A percentile compares a stretch with the other conserved stretches of the same genome.
phyloP scores from a whole-genome alignment of 2,797 vertebrate species.

The Lagodon rhomboides region DNA sequence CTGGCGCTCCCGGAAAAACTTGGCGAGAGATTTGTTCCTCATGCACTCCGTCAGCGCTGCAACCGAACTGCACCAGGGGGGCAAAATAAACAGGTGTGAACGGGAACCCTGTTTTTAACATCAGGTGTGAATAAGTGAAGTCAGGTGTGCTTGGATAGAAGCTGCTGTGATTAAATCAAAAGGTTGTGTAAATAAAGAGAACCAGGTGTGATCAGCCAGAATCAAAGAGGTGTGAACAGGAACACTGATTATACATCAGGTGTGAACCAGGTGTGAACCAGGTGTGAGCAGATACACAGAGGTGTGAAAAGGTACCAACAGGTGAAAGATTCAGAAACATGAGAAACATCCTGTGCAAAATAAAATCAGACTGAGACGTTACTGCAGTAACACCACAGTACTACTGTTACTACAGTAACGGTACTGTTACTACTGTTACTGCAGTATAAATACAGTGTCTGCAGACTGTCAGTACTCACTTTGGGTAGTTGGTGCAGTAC shows the following conservation, averaged over 20 bases:
- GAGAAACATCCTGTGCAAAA: too few relatives aligned
- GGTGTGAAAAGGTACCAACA: too few relatives aligned
- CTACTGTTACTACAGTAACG: too few relatives aligned
- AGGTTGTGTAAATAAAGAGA: too few relatives aligned
- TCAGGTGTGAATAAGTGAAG: background rate
- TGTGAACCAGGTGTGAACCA: background rate
- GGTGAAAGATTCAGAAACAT: too few relatives aligned
- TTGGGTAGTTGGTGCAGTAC: slow-evolving; percentile 98
- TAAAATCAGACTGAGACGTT: background rate
- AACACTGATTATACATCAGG: background rate
- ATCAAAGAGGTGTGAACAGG: background rate
- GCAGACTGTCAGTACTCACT: slow-evolving; percentile 83
- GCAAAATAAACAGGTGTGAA: background rate
- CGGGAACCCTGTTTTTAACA: background rate
- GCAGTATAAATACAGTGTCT: background rate
- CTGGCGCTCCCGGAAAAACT: slow-evolving; percentile 93
- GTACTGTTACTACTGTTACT: too few relatives aligned
- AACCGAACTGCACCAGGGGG: slow-evolving; percentile 86
- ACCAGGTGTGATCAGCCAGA: too few relatives aligned
- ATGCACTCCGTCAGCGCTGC: slow-evolving; percentile 92
- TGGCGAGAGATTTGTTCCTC: slow-evolving; percentile 91
- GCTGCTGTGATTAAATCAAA: too few relatives aligned
- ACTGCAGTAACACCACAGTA: too few relatives aligned
- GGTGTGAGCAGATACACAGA: too few relatives aligned
- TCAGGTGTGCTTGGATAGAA: background rate